Percentiles rank a stretch among this genome's conserved stretches.
These are phyloP conservation scores for Bembecia ichneumoniformis DNA, from an alignment of 2,888 invertebrate species.

Conservation along the genomic window DNA sequence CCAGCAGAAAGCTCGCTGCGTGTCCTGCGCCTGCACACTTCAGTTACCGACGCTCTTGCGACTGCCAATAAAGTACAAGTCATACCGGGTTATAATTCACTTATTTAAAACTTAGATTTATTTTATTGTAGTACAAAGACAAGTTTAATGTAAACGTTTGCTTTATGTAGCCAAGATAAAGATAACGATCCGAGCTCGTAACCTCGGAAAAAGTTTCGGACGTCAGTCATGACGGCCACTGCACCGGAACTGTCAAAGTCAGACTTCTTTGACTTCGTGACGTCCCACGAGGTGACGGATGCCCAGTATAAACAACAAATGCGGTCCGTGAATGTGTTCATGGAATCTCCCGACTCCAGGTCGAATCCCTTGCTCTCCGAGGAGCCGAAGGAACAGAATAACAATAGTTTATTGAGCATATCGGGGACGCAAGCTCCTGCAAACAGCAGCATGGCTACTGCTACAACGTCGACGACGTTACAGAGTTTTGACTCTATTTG, in stretches of 20 bases:
- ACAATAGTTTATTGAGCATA: conserved; percentile 70
- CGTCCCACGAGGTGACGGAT: conserved; percentile 83
- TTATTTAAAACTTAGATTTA: conserved; percentile 60
- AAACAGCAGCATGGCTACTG: conserved; percentile 38
- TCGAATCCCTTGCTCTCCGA: conserved; percentile 64
- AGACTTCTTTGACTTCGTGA: conserved; percentile 91
- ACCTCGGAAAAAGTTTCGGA: conserved; percentile 53
- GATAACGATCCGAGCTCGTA: conserved; percentile 38
- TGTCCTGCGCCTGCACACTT: conserved; percentile 34
- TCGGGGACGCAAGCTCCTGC: conserved; percentile 33
- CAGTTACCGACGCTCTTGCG: conserved; percentile 70
- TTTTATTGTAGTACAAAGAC: conserved; percentile 63
- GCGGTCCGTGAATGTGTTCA: conserved; percentile 77
- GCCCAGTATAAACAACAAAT: conserved; percentile 79
- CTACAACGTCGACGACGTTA: conserved; percentile 58
- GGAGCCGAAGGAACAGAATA: conserved; percentile 74
- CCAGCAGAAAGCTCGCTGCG: conserved; percentile 14
- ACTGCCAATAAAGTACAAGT: conserved; percentile 72
- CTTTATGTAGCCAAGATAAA: conserved; percentile 42
- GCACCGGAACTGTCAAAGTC: conserved; percentile 89
- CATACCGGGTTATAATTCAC: conserved; percentile 60
- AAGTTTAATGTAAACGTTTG: conserved; percentile 25
- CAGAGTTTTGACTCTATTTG: conserved; percentile 75
- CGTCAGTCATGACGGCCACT: conserved; percentile 89
- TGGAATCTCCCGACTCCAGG: conserved; percentile 71